Conservation (phyloP, 2,888 invertebrate species). For the Hydraecia micacea region DNA sequence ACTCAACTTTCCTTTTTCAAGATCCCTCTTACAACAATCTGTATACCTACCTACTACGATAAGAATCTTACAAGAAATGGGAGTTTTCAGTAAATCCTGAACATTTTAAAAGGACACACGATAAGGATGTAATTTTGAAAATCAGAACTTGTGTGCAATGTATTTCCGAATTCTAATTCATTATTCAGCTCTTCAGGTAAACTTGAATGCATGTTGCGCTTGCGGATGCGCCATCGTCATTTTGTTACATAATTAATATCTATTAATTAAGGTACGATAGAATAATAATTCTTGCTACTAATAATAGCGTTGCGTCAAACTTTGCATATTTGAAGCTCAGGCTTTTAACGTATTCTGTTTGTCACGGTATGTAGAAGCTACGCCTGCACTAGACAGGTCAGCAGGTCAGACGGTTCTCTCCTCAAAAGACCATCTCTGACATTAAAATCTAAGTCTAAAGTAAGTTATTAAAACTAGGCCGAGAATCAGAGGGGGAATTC, state of each 20-base stretch:
- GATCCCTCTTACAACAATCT: neutral
- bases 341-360: constrained; percentile 10
- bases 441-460: neutral
- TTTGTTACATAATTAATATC: constrained; percentile 51
- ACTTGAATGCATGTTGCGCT: constrained; percentile 9
- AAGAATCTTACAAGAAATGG: neutral
- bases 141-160: neutral
- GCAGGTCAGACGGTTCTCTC: neutral
- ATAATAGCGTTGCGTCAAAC: constrained; percentile 24
- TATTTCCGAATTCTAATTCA: constrained; percentile 11
- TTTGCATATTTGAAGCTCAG: constrained; percentile 34
- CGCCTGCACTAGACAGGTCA: neutral
- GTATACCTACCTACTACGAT: neutral
- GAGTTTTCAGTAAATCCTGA: neutral
- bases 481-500: neutral
- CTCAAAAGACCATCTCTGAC: neutral
- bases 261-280: constrained; percentile 23
- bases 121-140: neutral
- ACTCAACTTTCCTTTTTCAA: neutral
- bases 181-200: constrained; percentile 30
- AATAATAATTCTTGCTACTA: constrained; percentile 29
- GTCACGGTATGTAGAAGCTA: neutral
- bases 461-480: neutral
- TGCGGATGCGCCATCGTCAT: constrained; percentile 15
- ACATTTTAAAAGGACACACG: neutral